Base-by-base conservation (phyloP, 1,140 invertebrate genomes). In the Brachionus sp. region DNA sequence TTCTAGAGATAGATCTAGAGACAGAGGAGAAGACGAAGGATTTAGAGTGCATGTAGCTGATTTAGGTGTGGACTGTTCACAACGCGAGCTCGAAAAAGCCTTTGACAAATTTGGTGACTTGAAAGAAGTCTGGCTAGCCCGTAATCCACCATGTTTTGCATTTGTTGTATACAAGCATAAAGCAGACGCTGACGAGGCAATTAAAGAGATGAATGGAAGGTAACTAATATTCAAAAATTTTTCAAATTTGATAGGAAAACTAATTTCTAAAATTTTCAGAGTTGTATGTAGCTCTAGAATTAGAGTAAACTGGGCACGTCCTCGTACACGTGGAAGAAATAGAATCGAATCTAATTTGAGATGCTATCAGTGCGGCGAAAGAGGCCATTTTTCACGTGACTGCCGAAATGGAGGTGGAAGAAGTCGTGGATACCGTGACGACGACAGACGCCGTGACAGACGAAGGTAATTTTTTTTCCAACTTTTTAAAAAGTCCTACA, bases 231-330 rank as follows among this genome's bases (percentile, higher is more conserved):
- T 29, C 3, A 29, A 2, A 29, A 29, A 29, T 29, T 29, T 29
- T 6, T 12, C 12, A 29, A 33, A 66, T 29, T 29, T 5, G 57
- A 13, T 16, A 37, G 29, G 29, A 29, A 29, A 29, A 29, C n/a
- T n/a, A n/a, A n/a, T n/a, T n/a, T n/a, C n/a, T n/a, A 13, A 66
- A 33, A 33, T 33, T 66, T 70, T 16, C 84, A 92, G 95, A 44
- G 94, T 92, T 19, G 64, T 68, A 6, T 77, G 78, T 68, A 62
- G 82, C 2, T 57, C 53, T 19, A 84, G 88, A 64, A 84, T 89
- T 0, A 70, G 86, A 62, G 87, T 87, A 12, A 87, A 86, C 0
- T 85, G 86, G 84, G 88, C 88, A 3, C 84, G 87, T 29, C 88
- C 88, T n/a, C 82, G 88, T 37, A 87, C 86, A 1, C 85, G 86